Evolutionary conservation across 1,140 invertebrate species (phyloP).

Genomic region (Drosophila simulans): DNA sequence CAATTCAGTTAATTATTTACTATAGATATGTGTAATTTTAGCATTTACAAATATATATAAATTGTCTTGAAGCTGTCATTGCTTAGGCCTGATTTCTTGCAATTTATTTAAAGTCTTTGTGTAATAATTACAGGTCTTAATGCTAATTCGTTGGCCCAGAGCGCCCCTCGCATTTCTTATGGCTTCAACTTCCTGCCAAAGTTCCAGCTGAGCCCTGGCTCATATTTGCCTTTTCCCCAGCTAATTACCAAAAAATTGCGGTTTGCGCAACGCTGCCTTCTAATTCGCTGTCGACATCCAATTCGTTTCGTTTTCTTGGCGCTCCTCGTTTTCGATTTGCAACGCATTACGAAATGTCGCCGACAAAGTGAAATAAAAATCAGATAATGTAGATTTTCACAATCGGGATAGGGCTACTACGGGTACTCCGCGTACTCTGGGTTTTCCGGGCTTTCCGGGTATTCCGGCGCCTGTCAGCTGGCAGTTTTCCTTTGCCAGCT

Average conservation of each 20-base stretch:
- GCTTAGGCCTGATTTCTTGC: no score
- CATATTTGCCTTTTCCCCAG: constrained; percentile 41
- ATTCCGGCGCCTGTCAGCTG: constrained; percentile 19
- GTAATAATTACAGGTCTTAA: background rate
- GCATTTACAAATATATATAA: no score
- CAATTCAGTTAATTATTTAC: no score
- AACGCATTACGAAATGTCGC: constrained; percentile 74
- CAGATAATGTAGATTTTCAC: constrained; percentile 70
- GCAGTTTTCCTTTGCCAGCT: constrained; percentile 6
- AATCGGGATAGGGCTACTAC: constrained; percentile 15
- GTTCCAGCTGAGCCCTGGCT: constrained; percentile 5
- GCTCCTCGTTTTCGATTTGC: constrained; percentile 65
- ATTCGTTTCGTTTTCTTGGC: constrained; percentile 11
- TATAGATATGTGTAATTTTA: no score
- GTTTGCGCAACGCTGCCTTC: constrained; percentile 63
- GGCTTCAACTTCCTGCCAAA: constrained; percentile 2
- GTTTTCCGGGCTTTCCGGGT: background rate
- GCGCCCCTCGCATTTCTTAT: background rate
- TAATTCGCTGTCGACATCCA: constrained; percentile 29
- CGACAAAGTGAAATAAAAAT: constrained; percentile 66
- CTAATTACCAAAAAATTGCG: constrained; percentile 77
- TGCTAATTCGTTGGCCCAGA: background rate
- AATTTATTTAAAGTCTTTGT: background rate
- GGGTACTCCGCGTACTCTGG: background rate
- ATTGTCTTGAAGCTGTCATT: no score